phyloP scores from a whole-genome alignment of 2,113 vertebrate genomes.

The Oreochromis niloticus region DNA sequence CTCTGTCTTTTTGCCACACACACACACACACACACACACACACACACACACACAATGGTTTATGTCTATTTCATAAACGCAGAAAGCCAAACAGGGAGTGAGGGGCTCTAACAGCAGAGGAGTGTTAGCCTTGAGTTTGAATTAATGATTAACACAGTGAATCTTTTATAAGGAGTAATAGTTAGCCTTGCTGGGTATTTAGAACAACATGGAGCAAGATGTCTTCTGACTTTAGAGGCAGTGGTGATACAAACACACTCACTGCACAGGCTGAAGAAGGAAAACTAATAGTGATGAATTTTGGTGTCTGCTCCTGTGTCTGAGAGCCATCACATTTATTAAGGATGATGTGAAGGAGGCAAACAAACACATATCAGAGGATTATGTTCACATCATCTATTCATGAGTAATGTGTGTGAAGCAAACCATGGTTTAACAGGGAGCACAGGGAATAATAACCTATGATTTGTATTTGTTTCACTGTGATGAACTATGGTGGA shows the following conservation, averaged over 20 bases:
- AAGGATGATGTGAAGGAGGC: neutral
- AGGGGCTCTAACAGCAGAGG: conserved; percentile 3
- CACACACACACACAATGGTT: neutral
- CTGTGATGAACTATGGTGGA: neutral
- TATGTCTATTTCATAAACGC: conserved; percentile 60
- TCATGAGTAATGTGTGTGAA: neutral
- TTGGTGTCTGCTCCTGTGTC: neutral
- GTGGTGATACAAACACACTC: neutral
- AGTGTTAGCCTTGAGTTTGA: conserved; percentile 54
- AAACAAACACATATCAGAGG: conserved; percentile 4
- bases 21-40: too few species aligned
- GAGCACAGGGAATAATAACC: neutral
- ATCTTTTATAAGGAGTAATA: conserved; percentile 54
- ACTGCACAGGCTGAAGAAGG: neutral
- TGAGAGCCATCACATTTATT: neutral
- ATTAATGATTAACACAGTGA: conserved; percentile 9
- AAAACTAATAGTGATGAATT: neutral
- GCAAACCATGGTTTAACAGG: neutral
- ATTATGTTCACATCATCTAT: neutral
- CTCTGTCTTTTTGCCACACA: too few species aligned
- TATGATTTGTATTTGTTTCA: neutral
- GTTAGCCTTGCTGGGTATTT: conserved; percentile 31
- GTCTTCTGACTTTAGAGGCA: neutral
- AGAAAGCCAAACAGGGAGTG: neutral
- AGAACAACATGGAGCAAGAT: conserved; percentile 23